These are phyloP conservation scores for Agrochola macilenta DNA, from an alignment of 2,888 invertebrate species.

Conservation along the genomic window DNA sequence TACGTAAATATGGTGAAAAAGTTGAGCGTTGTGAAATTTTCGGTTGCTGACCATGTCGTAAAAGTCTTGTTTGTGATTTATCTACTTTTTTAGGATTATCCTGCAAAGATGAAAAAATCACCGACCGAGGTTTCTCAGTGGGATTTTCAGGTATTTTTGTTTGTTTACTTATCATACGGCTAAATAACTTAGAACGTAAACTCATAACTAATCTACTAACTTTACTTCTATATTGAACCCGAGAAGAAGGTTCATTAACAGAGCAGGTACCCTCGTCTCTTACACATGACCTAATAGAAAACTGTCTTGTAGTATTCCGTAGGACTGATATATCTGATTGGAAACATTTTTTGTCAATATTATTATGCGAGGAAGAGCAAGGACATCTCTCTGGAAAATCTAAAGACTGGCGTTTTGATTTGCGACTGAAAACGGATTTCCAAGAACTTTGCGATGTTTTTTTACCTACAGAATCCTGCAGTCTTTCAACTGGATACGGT, in stretches of 20 bases:
- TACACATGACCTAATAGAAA: conserved; percentile 1
- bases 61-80: not conserved
- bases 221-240: conserved; percentile 24
- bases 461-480: not conserved
- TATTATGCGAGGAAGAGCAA: not conserved
- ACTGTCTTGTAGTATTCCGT: not conserved
- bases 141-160: conserved; percentile 3
- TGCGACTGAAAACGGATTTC: not conserved
- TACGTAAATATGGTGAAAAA: not conserved
- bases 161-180: conserved; percentile 45
- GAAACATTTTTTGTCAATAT: not conserved
- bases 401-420: not conserved
- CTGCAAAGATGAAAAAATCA: not conserved
- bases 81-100: conserved; percentile 1
- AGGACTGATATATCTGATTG: not conserved
- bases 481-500: not conserved
- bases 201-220: conserved; percentile 42
- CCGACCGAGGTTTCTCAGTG: not conserved
- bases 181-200: conserved; percentile 50
- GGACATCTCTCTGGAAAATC: not conserved
- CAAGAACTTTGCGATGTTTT: not conserved
- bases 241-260: conserved; percentile 9
- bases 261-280: not conserved
- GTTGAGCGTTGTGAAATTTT: not conserved
- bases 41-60: not conserved